Evolutionary conservation across 2,797 vertebrate genomes (phyloP).

Genomic region (Peromyscus eremicus): DNA sequence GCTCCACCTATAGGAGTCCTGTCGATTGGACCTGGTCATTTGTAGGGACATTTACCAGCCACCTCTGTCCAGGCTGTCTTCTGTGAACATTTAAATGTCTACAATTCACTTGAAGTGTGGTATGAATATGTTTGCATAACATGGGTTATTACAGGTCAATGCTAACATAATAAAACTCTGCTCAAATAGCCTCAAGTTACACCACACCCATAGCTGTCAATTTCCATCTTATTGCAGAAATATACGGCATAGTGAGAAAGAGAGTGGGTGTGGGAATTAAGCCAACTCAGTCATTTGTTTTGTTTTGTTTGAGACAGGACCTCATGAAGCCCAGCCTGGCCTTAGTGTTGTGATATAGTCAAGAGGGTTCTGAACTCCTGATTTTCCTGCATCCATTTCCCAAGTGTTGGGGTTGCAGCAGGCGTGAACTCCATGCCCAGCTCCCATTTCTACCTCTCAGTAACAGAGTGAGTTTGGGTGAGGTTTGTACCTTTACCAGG

Average conservation of each 20-base stretch:
- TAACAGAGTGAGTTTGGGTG: not conserved
- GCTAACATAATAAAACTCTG: slow-evolving; percentile 37
- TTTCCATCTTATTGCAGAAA: slow-evolving; percentile 60
- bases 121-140: slow-evolving; percentile 49
- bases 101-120: slow-evolving; percentile 33
- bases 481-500: slow-evolving; percentile 13
- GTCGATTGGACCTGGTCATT: not conserved
- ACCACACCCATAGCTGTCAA: slow-evolving; percentile 46
- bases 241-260: not conserved
- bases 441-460: not conserved
- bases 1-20: not conserved
- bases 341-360: not conserved
- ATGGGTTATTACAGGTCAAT: slow-evolving; percentile 17
- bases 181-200: slow-evolving; percentile 27
- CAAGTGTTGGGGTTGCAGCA: not conserved
- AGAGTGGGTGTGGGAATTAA: not conserved
- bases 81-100: slow-evolving; percentile 1
- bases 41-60: not conserved
- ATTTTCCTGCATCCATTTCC: not conserved
- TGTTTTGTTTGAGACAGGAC: not conserved
- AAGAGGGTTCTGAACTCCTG: not conserved
- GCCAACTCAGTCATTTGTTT: not conserved
- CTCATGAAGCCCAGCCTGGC: not conserved
- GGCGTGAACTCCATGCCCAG: not conserved
- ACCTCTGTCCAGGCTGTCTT: not conserved